Conservation (phyloP, 2,888 invertebrate genomes). For the Troilus luridus region DNA sequence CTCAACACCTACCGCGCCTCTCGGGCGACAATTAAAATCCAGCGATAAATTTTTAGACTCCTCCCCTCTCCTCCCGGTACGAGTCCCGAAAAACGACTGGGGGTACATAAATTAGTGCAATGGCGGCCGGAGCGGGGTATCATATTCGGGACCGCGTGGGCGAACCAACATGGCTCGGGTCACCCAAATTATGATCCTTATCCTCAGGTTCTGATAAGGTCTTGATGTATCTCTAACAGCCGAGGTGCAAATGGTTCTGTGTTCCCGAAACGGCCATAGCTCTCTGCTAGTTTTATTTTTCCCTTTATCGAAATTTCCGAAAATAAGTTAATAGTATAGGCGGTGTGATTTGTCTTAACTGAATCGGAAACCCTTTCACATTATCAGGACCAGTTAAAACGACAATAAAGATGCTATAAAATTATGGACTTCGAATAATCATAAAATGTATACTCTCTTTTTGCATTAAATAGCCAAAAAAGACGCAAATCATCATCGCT, state of each 20-base stretch:
- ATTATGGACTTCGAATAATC: neutral
- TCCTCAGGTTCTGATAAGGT: constrained; percentile 5
- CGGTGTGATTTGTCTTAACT: neutral
- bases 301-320: neutral
- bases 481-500: no score
- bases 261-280: neutral
- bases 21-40: constrained; percentile 44
- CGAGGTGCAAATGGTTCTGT: neutral
- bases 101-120: constrained; percentile 23
- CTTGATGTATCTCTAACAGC: constrained; percentile 32
- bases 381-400: constrained; percentile 2
- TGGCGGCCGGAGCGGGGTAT: constrained; percentile 32
- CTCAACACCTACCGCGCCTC: constrained; percentile 47
- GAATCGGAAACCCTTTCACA: constrained; percentile 1
- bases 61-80: neutral
- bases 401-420: neutral
- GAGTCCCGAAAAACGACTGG: constrained; percentile 24
- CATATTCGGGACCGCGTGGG: constrained; percentile 44
- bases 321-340: neutral
- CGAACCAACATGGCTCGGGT: constrained; percentile 34
- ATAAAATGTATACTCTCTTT: no score
- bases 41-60: constrained; percentile 40
- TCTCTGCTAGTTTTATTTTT: constrained; percentile 8
- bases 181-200: constrained; percentile 39
- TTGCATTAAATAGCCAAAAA: no score